Evolutionary conservation across 2,113 vertebrate genomes (phyloP), one percentile per base, ranked within the genome.

Genomic region (Nestor notabilis): DNA sequence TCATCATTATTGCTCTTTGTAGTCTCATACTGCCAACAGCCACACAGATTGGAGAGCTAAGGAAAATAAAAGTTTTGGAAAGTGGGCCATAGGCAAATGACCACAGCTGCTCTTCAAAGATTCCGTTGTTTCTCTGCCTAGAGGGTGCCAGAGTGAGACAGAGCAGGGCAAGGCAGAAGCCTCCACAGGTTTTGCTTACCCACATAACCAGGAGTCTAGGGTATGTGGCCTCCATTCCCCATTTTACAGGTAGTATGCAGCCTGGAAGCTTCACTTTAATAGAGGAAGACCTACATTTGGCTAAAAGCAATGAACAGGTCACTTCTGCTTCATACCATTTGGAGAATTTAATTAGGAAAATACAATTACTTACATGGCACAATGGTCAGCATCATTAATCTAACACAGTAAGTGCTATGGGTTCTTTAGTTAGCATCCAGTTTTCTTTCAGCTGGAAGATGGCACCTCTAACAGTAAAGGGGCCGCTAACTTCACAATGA

Each of bases 101-200:
- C 10, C 13, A n/a, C 43, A 75, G 9, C 4, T 84, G 11, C 9
- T 60, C 15, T 91, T 33, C 24, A 41, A 68, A 90, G 43, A 69
- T 85, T 72, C 92, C 10, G 5, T 27, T 66, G 19, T 53, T 90
- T 70, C 31, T 63, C 37, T 75, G 39, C 33, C 39, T 76, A 27
- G 9, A 56, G 11, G 2, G 1, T 1, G 3, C 4, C 4, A 1
- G 16, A 13, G 15, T 83, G 35, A 76, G 17, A 27, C 7, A 69
- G 11, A 79, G 33, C 20, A 72, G 27, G 47, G 15, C 50, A 82
- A 75, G 37, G 27, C 41, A 91, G 60, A 70, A 63, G 16, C 33
- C 43, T 94, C 12, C 10, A 49, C 3, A 7, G 23, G 7, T 21
- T 71, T 71, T 78, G 16, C 43, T 75, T 63, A 63, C 11, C 5